phyloP scores from a whole-genome alignment of 1,140 invertebrate genomes.

The Phthorimaea operculella region DNA sequence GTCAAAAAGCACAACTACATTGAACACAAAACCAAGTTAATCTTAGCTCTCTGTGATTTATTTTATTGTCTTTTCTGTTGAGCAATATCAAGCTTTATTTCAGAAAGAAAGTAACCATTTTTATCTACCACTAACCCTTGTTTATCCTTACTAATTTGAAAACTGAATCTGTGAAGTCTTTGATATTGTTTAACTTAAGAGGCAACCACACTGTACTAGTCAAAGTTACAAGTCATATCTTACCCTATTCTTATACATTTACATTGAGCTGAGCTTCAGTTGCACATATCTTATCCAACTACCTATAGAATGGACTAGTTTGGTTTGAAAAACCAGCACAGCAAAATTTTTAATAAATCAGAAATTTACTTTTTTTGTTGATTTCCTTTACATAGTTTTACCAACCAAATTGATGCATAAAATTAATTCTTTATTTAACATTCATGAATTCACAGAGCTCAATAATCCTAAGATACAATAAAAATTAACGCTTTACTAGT shows the following conservation, averaged over 20 bases:
- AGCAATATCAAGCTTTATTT: background rate
- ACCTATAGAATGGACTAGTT: no score
- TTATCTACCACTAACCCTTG: no score
- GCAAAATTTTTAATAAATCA: no score
- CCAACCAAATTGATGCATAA: no score
- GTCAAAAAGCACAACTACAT: slow-evolving; percentile 55
- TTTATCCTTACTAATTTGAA: no score
- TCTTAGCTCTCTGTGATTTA: slow-evolving; percentile 38
- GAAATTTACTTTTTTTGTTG: no score
- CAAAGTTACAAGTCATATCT: slow-evolving; percentile 58
- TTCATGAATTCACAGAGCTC: slow-evolving; percentile 20
- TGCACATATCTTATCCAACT: background rate
- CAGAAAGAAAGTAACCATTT: no score
- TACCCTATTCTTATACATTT: background rate
- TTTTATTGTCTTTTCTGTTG: background rate
- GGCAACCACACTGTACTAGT: slow-evolving; percentile 46
- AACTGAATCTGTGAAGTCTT: no score
- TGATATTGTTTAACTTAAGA: background rate
- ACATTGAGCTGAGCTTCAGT: background rate
- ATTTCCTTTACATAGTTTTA: no score
- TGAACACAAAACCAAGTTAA: slow-evolving; percentile 58
- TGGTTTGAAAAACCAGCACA: no score
- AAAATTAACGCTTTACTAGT: slow-evolving; percentile 58
- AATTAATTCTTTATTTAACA: no score
- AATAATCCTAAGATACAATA: slow-evolving; percentile 46